A percentile compares a stretch with the other conserved stretches of the same genome.
These are phyloP conservation scores for Siderastrea siderea DNA, from an alignment of 92 coral and sea anemone species.

Conservation along the genomic window DNA sequence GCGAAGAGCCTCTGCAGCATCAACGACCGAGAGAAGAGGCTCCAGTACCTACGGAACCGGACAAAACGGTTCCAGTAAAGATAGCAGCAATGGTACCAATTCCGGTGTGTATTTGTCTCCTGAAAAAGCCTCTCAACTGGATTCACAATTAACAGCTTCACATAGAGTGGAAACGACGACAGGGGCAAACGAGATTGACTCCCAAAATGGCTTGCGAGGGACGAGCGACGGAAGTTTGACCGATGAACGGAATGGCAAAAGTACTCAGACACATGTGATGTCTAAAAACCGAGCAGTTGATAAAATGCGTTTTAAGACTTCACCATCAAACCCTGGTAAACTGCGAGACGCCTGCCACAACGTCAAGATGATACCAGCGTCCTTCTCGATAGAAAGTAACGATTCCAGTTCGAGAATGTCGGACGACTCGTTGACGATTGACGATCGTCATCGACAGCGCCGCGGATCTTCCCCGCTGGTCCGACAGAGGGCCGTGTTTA, in stretches of 20 bases:
- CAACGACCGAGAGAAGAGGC: slow-evolving; percentile 20
- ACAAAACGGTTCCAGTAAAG: not conserved
- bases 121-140: slow-evolving; percentile 4
- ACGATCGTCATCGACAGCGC: slow-evolving; percentile 77
- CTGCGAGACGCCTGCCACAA: slow-evolving; percentile 32
- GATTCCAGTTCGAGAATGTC: slow-evolving; percentile 76
- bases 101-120: not conserved
- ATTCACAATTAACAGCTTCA: slow-evolving; percentile 11
- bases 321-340: slow-evolving; percentile 15
- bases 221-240: not conserved
- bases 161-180: not conserved
- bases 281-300: slow-evolving; percentile 1
- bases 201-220: not conserved
- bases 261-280: not conserved
- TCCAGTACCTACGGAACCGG: not conserved
- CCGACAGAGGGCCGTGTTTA: slow-evolving; percentile 94
- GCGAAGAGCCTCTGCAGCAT: slow-evolving; percentile 20
- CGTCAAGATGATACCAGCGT: slow-evolving; percentile 28
- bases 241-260: not conserved
- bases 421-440: slow-evolving; percentile 80
- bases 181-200: not conserved
- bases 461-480: slow-evolving; percentile 93
- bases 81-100: not conserved
- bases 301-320: slow-evolving; percentile 7
- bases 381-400: slow-evolving; percentile 70